These are phyloP conservation scores for Dreissena rostriformis DNA, from an alignment of 1,140 invertebrate species.

Conservation along the genomic window DNA sequence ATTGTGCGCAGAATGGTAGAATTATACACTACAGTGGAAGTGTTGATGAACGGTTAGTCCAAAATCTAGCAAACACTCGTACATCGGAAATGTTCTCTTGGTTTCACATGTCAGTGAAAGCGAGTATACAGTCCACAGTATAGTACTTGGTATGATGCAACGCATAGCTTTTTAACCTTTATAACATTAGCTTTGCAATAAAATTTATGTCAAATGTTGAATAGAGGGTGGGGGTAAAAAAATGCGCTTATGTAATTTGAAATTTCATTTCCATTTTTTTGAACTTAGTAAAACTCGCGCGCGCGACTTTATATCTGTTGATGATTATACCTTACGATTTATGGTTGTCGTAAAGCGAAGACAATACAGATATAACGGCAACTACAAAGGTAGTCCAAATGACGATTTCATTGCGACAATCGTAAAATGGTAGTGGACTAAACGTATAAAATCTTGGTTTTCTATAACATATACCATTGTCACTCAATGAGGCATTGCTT, in stretches of 20 bases:
- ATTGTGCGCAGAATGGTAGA: too few relatives aligned
- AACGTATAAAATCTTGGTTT: background rate
- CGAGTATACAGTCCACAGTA: too few relatives aligned
- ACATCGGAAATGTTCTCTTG: too few relatives aligned
- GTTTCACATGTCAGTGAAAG: too few relatives aligned
- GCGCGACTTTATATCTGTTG: slow-evolving; percentile 15
- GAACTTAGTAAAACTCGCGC: slow-evolving; percentile 25
- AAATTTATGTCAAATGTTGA: background rate
- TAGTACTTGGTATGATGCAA: too few relatives aligned
- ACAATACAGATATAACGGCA: slow-evolving; percentile 19
- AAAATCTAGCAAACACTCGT: too few relatives aligned
- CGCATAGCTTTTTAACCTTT: too few relatives aligned
- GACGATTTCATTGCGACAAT: slow-evolving; percentile 31
- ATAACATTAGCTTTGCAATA: background rate
- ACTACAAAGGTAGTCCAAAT: slow-evolving; percentile 45
- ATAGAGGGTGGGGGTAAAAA: background rate
- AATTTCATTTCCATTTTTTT: slow-evolving; percentile 41
- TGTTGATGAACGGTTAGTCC: too few relatives aligned
- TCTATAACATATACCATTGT: background rate
- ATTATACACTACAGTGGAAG: too few relatives aligned
- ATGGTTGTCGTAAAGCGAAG: slow-evolving; percentile 32
- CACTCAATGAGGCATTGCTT: background rate
- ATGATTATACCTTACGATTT: slow-evolving; percentile 47
- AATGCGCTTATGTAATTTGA: slow-evolving; percentile 40
- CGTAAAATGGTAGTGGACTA: slow-evolving; percentile 7